Evolutionary conservation across 2,797 vertebrate species (phyloP).

Genomic region (Crenichthys baileyi): DNA sequence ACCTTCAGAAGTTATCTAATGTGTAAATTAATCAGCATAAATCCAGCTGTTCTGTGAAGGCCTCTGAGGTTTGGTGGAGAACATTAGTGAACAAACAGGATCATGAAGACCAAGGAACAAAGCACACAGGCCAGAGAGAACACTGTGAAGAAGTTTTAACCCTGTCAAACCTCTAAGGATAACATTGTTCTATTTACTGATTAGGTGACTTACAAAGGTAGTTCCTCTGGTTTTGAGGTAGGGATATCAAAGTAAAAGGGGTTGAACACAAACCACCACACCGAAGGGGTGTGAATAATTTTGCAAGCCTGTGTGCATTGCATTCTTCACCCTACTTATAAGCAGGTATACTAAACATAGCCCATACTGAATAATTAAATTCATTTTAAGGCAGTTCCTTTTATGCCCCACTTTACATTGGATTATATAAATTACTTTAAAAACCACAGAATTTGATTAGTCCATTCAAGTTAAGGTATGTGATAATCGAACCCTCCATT

Average conservation of each 20-base stretch:
- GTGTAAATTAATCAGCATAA: not conserved
- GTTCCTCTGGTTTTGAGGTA: not conserved
- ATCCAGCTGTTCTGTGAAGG: not conserved
- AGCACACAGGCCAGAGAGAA: not conserved
- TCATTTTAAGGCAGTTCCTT: not conserved
- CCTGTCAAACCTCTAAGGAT: not conserved
- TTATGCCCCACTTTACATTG: not conserved
- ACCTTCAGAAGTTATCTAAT: not conserved
- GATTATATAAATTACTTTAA: too few relatives aligned
- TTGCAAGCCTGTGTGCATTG: not conserved
- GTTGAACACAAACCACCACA: not conserved
- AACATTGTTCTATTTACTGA: not conserved
- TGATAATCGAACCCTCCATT: conserved; percentile 4
- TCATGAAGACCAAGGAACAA: not conserved
- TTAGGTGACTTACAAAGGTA: too few relatives aligned
- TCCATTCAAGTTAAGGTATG: not conserved
- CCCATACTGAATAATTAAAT: not conserved
- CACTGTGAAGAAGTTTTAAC: not conserved
- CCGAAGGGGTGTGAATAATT: not conserved
- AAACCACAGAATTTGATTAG: not conserved
- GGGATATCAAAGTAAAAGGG: not conserved
- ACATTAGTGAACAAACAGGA: not conserved
- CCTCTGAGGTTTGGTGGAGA: not conserved
- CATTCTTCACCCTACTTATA: too few relatives aligned
- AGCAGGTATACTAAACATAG: not conserved